Evolutionary conservation across 64 coral and sea anemone genomes (phyloP), one percentile per base, ranked within the genome.

Genomic region (Pocillopora damicornis): DNA sequence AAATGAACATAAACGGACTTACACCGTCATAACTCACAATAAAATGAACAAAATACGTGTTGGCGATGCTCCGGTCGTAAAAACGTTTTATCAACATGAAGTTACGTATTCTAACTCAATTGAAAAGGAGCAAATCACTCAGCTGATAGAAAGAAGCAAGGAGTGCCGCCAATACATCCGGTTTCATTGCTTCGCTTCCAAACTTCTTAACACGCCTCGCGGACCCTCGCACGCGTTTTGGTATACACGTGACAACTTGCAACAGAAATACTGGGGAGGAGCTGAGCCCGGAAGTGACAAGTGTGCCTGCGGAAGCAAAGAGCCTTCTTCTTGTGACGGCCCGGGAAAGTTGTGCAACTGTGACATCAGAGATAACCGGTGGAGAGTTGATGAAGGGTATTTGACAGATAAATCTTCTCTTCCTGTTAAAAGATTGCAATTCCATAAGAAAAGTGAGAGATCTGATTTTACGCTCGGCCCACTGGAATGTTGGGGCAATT

Each of bases 401-500:
- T 88, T 93, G 17, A 91, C 67, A 9, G 42, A 86, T 22, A 89
- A 97, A 62, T 77, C 76, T 16, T 58, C 75, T 22, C 75, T 97
- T 1, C 94, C 94, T 17, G 94, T 97, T 1, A 97, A 58, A 11
- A 75, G 37, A 37, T 23, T 97, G 0, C 37, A 60, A 62, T 97
- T 97, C 25, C 76, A 76, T 22, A 3, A 73, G 42, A 90, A 81
- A 79, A 92, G 81, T 60, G 83, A 76, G 16, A 75, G 18, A 10
- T 90, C 88, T 0, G 71, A 88, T 61, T 90, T 97, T 37, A 82
- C 82, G 7, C 34, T 97, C 58, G 94, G 94, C 0, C 91, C 91
- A 18, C 77, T 97, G n/a, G 94, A 97, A 68, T 97, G 94, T 22
- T 97, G 94, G 94, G 94, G 88, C n/a, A 90, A 22, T 9, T 76